Evolutionary conservation across 2,888 invertebrate species (phyloP).

Genomic region (Dugesia japonica): DNA sequence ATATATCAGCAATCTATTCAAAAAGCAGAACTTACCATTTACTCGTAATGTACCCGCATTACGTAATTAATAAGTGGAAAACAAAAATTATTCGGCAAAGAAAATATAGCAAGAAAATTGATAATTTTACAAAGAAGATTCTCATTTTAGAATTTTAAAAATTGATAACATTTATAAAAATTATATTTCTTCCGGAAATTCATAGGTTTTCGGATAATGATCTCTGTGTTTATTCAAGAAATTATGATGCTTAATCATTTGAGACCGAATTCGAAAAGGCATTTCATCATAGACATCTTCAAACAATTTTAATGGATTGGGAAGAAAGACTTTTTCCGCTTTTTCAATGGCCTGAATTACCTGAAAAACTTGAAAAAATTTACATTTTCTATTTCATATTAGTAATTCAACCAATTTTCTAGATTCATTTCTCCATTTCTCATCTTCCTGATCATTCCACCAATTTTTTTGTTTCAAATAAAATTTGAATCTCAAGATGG

Average conservation of each 20-base stretch:
- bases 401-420: conserved; percentile 53
- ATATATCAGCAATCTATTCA: no score
- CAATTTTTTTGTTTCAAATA: conserved; percentile 64
- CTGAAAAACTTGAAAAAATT: conserved; percentile 37
- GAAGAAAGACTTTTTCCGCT: conserved; percentile 70
- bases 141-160: no score
- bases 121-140: not conserved
- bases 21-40: no score
- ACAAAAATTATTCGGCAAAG: no score
- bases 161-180: no score
- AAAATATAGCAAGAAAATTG: no score
- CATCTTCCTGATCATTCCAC: conserved; percentile 66
- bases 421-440: conserved; percentile 56
- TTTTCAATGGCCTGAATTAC: conserved; percentile 61
- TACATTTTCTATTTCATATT: not conserved
- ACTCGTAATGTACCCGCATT: no score
- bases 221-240: conserved; percentile 68
- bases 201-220: conserved; percentile 58
- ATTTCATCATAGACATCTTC: conserved; percentile 73
- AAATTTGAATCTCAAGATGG: conserved; percentile 63
- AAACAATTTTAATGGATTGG: conserved; percentile 73
- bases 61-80: no score
- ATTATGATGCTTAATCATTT: conserved; percentile 64
- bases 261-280: conserved; percentile 65
- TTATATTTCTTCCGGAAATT: not conserved